Conservation (phyloP, 64 coral and sea anemone genomes). For the Montipora cactus region DNA sequence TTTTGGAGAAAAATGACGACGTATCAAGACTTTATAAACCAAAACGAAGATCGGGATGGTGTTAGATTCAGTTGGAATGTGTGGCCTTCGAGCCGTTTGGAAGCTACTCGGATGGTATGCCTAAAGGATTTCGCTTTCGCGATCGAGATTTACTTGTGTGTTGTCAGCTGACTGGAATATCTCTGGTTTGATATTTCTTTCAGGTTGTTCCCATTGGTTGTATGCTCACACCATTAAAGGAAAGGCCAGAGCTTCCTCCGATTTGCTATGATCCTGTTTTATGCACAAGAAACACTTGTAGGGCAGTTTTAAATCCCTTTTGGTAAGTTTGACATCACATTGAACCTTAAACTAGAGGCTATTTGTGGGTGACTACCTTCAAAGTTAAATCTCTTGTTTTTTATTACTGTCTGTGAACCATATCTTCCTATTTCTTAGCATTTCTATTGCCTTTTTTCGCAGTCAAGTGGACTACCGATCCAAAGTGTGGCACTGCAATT, state of each 20-base stretch:
- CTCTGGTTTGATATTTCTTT: background rate
- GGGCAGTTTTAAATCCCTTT: constrained; percentile 95
- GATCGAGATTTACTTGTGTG: background rate
- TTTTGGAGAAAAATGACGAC: constrained; percentile 81
- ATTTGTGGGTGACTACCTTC: too few species aligned
- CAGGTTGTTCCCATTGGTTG: constrained; percentile 99
- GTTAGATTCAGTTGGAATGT: constrained; percentile 99
- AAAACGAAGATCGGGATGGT: constrained; percentile 99
- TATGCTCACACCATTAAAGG: constrained; percentile 94
- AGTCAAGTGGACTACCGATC: constrained; percentile 99
- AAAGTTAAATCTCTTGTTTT: background rate
- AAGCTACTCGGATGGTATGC: constrained; percentile 97
- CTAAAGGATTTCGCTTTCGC: background rate
- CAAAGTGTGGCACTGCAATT: constrained; percentile 99
- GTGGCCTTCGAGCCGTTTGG: constrained; percentile 97
- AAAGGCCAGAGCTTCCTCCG: constrained; percentile 96
- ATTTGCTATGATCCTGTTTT: constrained; percentile 99
- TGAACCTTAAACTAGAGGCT: background rate
- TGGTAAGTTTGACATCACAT: constrained; percentile 66
- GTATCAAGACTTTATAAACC: constrained; percentile 99
- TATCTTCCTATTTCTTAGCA: background rate
- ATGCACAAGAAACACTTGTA: constrained; percentile 93
- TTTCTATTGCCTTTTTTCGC: background rate
- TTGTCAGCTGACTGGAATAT: background rate
- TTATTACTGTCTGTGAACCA: background rate